Conservation (phyloP, 1,140 invertebrate genomes). For the Brachionus manjavacas region DNA sequence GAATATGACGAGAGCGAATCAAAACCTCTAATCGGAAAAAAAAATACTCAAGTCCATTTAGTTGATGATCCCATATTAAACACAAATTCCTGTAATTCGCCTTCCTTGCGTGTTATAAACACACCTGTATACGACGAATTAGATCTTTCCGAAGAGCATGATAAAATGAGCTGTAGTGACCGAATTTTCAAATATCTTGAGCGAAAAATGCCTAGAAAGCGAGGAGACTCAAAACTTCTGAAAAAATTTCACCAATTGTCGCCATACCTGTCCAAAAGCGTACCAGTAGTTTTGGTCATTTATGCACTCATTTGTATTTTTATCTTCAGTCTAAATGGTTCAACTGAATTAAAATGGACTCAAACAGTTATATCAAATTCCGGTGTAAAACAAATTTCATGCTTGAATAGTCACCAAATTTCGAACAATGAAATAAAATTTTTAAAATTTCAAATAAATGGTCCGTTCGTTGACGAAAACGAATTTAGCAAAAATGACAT, state of each 20-base stretch:
- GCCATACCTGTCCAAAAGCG: neutral
- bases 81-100: neutral
- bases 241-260: neutral
- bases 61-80: neutral
- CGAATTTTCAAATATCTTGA: neutral
- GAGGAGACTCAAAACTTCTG: neutral
- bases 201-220: neutral
- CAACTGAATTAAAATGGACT: neutral
- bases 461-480: neutral
- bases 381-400: neutral
- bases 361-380: neutral
- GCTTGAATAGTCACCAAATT: neutral
- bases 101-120: neutral
- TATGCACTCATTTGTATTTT: neutral
- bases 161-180: neutral
- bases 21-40: neutral
- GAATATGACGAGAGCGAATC: neutral
- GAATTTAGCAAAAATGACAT: neutral
- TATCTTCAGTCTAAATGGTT: neutral
- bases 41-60: neutral
- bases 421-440: neutral
- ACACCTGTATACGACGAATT: conserved; percentile 11
- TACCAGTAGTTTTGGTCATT: neutral
- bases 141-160: neutral
- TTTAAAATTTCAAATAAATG: conserved; percentile 6